Evolutionary conservation across 2,113 vertebrate species (phyloP), one percentile per base, ranked within the genome.

Genomic region (Hippocampus guttulatus): DNA sequence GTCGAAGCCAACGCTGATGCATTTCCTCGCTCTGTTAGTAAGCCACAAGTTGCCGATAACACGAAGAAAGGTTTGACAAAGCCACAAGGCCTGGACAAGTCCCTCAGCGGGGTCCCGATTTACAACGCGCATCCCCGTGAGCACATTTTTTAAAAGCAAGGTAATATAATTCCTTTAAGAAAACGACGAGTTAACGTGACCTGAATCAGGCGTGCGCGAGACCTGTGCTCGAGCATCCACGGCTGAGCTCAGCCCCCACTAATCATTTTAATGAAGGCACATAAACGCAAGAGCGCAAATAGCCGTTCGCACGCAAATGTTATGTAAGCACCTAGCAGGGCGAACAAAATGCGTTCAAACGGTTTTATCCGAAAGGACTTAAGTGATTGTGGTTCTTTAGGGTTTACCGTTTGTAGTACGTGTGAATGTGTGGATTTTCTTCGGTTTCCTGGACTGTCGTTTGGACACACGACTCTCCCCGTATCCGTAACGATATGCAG

Each of bases 1-100:
- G 87, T 91, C 81, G 68, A 9, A 73, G 63, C 70, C 70, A 81
- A 60, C 38, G 71, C 76, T 83, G 88, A 86, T 87, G 63, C 77
- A 75, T 81, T 89, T 90, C 84, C 86, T 75, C 74, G 12, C 33
- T 69, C 27, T 33, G 15, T 20, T 58, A 25, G 25, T 58, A 58
- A 58, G 58, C 27, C 57, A 60, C 38, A 18, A 14, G 38, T 43
- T n/a, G 38, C 38, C 40, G 16, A 11, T 27, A 27, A 25, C 23
- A 16, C 1, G 5, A 58, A 12, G 43, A 45, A 58, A 27, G 4
- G 12, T 11, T 25, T 27, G 25, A 15, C 11, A 23, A 57, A 12
- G n/a, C 23, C 23, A 12, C 23, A 25, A 23, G 10, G 3, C 5
- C 54, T n/a, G 23, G 3, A 25, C 54, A 57, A 25, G 52, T 21